Evolutionary conservation across 2,888 invertebrate species (phyloP).

Genomic region (Apamea anceps): DNA sequence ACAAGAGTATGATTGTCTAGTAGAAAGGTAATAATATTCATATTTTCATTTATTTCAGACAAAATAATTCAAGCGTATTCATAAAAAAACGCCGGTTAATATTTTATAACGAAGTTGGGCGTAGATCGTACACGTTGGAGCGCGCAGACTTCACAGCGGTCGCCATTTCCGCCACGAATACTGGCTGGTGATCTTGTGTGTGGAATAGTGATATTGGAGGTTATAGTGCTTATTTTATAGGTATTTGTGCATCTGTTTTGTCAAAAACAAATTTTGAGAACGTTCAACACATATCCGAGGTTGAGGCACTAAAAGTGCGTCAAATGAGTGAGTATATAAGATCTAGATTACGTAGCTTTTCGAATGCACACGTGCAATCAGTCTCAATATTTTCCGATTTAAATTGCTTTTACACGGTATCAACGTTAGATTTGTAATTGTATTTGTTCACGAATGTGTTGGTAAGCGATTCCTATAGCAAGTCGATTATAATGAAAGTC

Average conservation of each 20-base stretch:
- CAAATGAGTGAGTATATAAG: constrained; percentile 80
- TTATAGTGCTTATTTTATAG: constrained; percentile 84
- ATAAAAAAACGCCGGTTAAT: constrained; percentile 75
- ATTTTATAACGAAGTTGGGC: constrained; percentile 80
- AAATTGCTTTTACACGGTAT: constrained; percentile 74
- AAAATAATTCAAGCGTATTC: constrained; percentile 57
- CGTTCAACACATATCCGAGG: constrained; percentile 66
- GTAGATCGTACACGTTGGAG: constrained; percentile 68
- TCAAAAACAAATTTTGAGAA: constrained; percentile 70
- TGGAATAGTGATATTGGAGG: constrained; percentile 83
- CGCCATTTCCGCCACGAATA: constrained; percentile 90
- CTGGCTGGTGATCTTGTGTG: constrained; percentile 82
- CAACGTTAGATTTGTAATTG: constrained; percentile 65
- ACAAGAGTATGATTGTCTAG: constrained; percentile 88
- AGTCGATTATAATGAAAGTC: constrained; percentile 68
- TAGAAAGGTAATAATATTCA: constrained; percentile 81
- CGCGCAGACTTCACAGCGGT: constrained; percentile 83
- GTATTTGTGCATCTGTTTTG: constrained; percentile 78
- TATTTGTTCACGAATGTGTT: constrained; percentile 72
- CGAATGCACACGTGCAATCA: constrained; percentile 81
- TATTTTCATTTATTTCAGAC: constrained; percentile 68
- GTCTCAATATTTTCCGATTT: constrained; percentile 75
- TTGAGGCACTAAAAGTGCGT: constrained; percentile 75
- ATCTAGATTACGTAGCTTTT: constrained; percentile 75
- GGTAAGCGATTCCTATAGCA: constrained; percentile 60